phyloP scores from a whole-genome alignment of 2,888 invertebrate species.

The Dolichopus griseipennis region DNA sequence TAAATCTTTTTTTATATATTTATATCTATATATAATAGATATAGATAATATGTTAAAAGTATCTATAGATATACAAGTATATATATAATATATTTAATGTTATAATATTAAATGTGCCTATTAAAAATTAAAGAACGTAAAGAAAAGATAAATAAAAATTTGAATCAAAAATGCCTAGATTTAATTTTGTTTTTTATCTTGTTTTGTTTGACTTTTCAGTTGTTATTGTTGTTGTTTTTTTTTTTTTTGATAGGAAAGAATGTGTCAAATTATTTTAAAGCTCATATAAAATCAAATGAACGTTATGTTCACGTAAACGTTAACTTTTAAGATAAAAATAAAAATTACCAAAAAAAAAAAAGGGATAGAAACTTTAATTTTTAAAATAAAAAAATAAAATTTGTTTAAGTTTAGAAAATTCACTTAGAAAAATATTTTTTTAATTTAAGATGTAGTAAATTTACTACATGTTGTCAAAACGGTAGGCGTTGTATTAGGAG shows the following conservation, averaged over 20 bases:
- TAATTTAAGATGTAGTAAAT: neutral
- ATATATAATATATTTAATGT: neutral
- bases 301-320: conserved; percentile 1
- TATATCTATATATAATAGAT: neutral
- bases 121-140: neutral
- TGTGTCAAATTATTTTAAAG: conserved; percentile 6
- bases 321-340: neutral
- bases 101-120: neutral
- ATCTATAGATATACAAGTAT: neutral
- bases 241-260: neutral
- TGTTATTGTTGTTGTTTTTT: neutral
- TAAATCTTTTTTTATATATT: neutral
- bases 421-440: neutral
- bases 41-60: too few species aligned
- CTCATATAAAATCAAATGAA: conserved; percentile 4
- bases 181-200: neutral
- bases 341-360: too few species aligned
- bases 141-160: neutral
- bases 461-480: too few species aligned
- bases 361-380: neutral
- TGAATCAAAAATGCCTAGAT: neutral
- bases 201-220: neutral
- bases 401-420: too few species aligned
- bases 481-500: too few species aligned
- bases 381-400: neutral